phyloP scores from a whole-genome alignment of 2,113 vertebrate species.

The Indicator maculatus region DNA sequence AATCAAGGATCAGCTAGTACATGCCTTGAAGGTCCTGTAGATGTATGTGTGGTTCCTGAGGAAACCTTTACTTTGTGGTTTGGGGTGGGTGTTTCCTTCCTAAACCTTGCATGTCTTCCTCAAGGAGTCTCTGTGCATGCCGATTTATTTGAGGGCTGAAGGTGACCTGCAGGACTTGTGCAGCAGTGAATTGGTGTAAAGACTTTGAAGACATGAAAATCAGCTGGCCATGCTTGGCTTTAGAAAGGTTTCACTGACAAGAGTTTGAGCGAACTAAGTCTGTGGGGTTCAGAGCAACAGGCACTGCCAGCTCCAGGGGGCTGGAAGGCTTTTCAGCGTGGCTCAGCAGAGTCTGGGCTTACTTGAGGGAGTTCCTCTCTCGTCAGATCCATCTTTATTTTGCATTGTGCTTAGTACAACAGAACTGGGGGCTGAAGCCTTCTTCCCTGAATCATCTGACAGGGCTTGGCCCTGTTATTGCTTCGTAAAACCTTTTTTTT shows the following conservation, averaged over 20 bases:
- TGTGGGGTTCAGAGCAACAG: slow-evolving; percentile 38
- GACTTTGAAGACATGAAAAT: background rate
- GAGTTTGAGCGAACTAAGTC: slow-evolving; percentile 7
- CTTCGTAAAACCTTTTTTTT: background rate
- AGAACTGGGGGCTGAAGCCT: slow-evolving; percentile 11
- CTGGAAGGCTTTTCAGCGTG: slow-evolving; percentile 58
- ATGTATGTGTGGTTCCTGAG: background rate
- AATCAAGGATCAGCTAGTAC: background rate
- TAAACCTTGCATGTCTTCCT: background rate
- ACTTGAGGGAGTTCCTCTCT: slow-evolving; percentile 47
- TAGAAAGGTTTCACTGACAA: slow-evolving; percentile 22
- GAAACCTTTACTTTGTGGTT: background rate
- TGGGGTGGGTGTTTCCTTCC: background rate
- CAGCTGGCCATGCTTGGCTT: background rate
- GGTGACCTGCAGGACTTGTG: background rate
- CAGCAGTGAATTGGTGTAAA: background rate
- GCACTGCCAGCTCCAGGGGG: slow-evolving; percentile 42
- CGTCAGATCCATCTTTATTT: slow-evolving; percentile 57
- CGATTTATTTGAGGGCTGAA: background rate
- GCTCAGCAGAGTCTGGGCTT: slow-evolving; percentile 63
- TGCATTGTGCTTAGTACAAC: slow-evolving; percentile 60
- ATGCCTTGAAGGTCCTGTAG: background rate
- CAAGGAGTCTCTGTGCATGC: background rate
- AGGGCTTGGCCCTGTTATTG: background rate
- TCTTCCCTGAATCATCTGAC: slow-evolving; percentile 1